phyloP scores from a whole-genome alignment of 2,797 vertebrate genomes.

The Buphagus erythrorhynchus region DNA sequence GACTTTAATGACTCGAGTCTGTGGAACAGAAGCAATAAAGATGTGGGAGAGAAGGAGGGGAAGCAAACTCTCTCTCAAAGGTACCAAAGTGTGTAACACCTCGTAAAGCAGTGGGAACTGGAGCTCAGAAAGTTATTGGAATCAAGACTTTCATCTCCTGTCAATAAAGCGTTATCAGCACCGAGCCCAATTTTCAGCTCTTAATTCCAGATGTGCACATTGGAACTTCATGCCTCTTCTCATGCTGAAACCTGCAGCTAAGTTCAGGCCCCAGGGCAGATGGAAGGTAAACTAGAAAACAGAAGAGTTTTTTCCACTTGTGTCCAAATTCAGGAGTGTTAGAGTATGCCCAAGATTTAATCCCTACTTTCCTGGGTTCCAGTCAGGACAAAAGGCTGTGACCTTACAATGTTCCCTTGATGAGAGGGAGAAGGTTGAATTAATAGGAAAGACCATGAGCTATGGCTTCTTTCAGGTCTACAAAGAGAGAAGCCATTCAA shows the following conservation, averaged over 20 bases:
- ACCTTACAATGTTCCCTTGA: not conserved
- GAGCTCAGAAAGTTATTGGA: constrained; percentile 61
- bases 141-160: constrained; percentile 75
- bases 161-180: constrained; percentile 73
- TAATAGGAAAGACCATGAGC: not conserved
- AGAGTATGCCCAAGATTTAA: not conserved
- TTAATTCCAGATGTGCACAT: constrained; percentile 71
- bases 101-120: constrained; percentile 71
- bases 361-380: not conserved
- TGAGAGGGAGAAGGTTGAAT: not conserved
- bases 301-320: constrained; percentile 7
- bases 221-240: constrained; percentile 44
- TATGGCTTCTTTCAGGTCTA: not conserved
- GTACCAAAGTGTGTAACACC: constrained; percentile 71
- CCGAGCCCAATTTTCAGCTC: constrained; percentile 51
- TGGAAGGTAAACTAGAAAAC: constrained; percentile 22
- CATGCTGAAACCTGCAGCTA: not conserved
- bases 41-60: constrained; percentile 63
- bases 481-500: not conserved
- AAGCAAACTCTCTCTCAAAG: constrained; percentile 64
- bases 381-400: not conserved
- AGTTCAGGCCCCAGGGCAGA: not conserved
- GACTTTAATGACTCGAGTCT: constrained; percentile 67
- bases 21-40: constrained; percentile 75
- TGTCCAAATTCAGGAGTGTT: not conserved